Conservation (phyloP, 1,140 invertebrate genomes). For the Atta colombica region DNA sequence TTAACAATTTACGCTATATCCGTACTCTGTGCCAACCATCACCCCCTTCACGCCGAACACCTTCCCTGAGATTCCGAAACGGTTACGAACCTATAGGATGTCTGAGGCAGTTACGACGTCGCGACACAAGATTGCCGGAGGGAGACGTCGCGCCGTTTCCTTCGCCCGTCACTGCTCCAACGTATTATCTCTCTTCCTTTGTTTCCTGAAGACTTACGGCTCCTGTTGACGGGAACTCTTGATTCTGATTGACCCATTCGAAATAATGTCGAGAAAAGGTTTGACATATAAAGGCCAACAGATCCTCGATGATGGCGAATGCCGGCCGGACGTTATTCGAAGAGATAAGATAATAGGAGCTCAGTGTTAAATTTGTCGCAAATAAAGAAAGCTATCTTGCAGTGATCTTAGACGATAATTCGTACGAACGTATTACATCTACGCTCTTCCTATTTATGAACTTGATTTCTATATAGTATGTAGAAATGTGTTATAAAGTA, state of each 20-base stretch:
- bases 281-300: not conserved
- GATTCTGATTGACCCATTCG: slow-evolving; percentile 67
- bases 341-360: not conserved
- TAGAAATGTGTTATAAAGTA: not conserved
- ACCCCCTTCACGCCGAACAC: not conserved
- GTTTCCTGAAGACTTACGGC: slow-evolving; percentile 68
- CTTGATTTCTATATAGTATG: not conserved
- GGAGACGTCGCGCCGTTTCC: slow-evolving; percentile 35
- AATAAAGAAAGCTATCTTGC: too few species aligned
- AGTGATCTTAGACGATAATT: not conserved
- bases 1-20: slow-evolving; percentile 81
- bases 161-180: not conserved
- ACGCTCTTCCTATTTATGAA: not conserved
- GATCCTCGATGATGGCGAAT: too few species aligned
- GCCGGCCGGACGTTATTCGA: not conserved
- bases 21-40: slow-evolving; percentile 55
- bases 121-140: slow-evolving; percentile 64
- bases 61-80: slow-evolving; percentile 49
- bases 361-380: not conserved
- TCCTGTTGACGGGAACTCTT: slow-evolving; percentile 67
- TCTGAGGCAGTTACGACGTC: slow-evolving; percentile 52
- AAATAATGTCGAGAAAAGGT: slow-evolving; percentile 39
- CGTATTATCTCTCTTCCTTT: not conserved
- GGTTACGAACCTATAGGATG: slow-evolving; percentile 61
- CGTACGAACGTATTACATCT: not conserved